Base-by-base conservation (phyloP, 2,797 vertebrate genomes). In the Urocyon cinereoargenteus region DNA sequence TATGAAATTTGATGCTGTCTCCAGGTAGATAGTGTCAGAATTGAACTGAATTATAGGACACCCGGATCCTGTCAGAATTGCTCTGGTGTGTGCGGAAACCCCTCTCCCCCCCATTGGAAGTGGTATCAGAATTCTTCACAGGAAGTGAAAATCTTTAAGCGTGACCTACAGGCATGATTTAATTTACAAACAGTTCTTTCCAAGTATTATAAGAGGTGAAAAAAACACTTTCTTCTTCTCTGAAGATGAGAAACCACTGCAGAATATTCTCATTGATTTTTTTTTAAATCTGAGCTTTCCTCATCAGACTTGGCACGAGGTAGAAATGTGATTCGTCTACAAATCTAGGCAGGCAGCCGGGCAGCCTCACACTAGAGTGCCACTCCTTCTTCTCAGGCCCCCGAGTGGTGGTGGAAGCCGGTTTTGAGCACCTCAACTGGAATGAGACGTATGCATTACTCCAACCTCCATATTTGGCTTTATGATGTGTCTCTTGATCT, bases 281-380 rank as follows among this genome's bases (percentile, higher is more conserved):
- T 95, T 53, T 2, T 49, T 66, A 70, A 73, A 62, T 45, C 24
- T 34, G 26, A 87, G 77, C 59, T 77, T 78, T 62, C 68, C 40
- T 94, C 62, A 15, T 64, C 34, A 21, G 55, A 70, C 22, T 72
- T 81, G 78, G 91, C 79, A 82, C 28, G 89, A 93, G 36, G 34
- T 53, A 49, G 64, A 79, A 55, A 45, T 53, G 24, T 6, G 8
- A 24, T 15, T 4, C 8, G 2, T 12, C 28, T 64, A 13, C n/a
- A 75, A 15, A 49, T 6, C 15, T 8, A 4, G 22, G 55, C 57
- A 36, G 82, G 26, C 12, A 36, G 24, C 0, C 1, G 15, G 28
- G 45, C 61, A 21, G 61, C 19, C 1, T 2, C 36, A 45, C 49
- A 2, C 24, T 10, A 4, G 13, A 5, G 4, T 0, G 2, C 13